phyloP scores from a whole-genome alignment of 1,140 invertebrate species.

The Eubasilissa regina region DNA sequence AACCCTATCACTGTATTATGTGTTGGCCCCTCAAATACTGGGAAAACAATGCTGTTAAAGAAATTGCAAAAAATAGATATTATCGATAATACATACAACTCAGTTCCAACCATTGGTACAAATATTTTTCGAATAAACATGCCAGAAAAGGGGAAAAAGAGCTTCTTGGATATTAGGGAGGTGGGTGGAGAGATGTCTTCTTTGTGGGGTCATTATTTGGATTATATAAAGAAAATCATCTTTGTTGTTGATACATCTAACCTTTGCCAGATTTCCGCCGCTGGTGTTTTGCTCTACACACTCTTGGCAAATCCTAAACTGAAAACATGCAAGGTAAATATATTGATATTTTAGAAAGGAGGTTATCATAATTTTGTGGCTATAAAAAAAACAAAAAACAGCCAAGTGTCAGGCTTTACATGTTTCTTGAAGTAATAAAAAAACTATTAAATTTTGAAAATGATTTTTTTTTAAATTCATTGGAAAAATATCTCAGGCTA shows the following conservation, averaged over 20 bases:
- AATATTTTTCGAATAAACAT: conserved; percentile 80
- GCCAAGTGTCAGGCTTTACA: too few relatives aligned
- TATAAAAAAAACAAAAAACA: too few relatives aligned
- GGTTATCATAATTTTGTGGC: too few relatives aligned
- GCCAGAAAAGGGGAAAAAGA: conserved; percentile 70
- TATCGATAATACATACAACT: conserved; percentile 81
- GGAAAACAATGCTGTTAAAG: conserved; percentile 86
- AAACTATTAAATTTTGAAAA: too few relatives aligned
- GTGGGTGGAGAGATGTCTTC: conserved; percentile 86
- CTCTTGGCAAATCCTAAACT: conserved; percentile 80
- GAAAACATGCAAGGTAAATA: conserved; percentile 74
- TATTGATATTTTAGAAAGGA: too few relatives aligned
- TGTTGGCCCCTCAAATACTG: conserved; percentile 82
- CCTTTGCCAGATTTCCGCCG: conserved; percentile 86
- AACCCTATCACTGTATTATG: conserved; percentile 75
- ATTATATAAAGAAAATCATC: conserved; percentile 79
- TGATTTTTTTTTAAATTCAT: too few relatives aligned
- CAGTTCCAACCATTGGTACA: conserved; percentile 84
- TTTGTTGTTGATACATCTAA: conserved; percentile 86
- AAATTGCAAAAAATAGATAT: conserved; percentile 77
- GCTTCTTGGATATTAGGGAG: conserved; percentile 73
- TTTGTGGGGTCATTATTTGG: conserved; percentile 83
- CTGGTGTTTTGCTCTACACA: conserved; percentile 82
- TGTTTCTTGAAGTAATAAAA: too few relatives aligned
- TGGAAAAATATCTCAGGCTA: too few relatives aligned